A percentile compares a stretch with the other conserved stretches of the same genome.
Evolutionary conservation across 2,888 invertebrate genomes (phyloP).

Genomic region (Andrena bucephala): DNA sequence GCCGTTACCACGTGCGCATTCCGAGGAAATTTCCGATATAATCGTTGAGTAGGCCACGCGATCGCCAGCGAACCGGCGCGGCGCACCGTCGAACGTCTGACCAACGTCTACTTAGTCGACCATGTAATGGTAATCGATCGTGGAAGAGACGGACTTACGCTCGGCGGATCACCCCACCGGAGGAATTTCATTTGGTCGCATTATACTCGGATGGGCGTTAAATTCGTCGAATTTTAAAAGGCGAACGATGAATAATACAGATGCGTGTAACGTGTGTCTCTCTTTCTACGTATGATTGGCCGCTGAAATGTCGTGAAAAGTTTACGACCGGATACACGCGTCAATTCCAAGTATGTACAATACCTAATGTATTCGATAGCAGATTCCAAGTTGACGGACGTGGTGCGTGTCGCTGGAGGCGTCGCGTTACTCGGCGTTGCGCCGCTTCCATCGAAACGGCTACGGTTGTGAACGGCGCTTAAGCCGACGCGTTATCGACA

Average conservation of each 20-base stretch:
- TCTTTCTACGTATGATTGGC: neutral
- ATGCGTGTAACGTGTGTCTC: neutral
- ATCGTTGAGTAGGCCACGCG: constrained; percentile 8
- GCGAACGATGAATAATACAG: too few species aligned
- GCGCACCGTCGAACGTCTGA: neutral
- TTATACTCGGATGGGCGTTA: neutral
- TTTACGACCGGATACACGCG: constrained; percentile 7
- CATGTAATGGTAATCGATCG: neutral
- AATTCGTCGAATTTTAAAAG: too few species aligned
- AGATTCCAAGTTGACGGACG: constrained; percentile 51
- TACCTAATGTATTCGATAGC: neutral
- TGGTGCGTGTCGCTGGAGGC: constrained; percentile 32
- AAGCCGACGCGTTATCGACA: constrained; percentile 78
- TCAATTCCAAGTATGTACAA: neutral
- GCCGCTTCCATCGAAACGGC: constrained; percentile 16
- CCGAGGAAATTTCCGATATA: constrained; percentile 10
- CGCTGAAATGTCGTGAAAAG: too few species aligned
- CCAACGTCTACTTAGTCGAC: neutral
- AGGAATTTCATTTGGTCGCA: neutral
- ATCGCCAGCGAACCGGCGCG: neutral
- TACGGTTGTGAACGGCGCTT: constrained; percentile 69
- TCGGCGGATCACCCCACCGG: neutral
- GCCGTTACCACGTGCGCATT: too few species aligned
- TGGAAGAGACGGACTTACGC: neutral
- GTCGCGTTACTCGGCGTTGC: neutral